Base-by-base conservation (phyloP, 2,797 vertebrate species). In the Sorex maritimensis region DNA sequence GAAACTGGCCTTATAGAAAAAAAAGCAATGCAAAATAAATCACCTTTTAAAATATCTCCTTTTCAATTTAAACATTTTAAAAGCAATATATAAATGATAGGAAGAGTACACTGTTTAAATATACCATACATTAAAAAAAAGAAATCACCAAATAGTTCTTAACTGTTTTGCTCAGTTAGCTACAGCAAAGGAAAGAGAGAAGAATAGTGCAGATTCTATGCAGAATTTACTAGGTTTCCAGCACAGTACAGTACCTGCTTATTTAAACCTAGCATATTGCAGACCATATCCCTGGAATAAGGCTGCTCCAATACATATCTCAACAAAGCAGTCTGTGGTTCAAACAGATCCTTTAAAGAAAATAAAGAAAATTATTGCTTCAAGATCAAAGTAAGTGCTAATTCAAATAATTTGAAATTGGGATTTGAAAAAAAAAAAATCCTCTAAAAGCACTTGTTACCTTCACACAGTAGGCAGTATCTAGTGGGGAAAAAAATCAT, bases 221-320 rank as follows among this genome's bases (percentile, higher is more conserved):
- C 94, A 97, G 97, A 97, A 92, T 93, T 95, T 77, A 94, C 78
- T 91, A 94, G 75, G 0, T 74, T 97, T 86, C 92, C 63, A 97
- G 94, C 96, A 96, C n/a, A 97, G 95, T 96, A 97, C 96, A 98
- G 97, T 99, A 99, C 99, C 99, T 99, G 99, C 97, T 99, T 99
- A 98, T 99, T 99, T 98, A 99, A 99, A 98, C 99, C 99, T 97
- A 99, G 98, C 99, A 99, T 99, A 99, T 99, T 99, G 99, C 99
- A 99, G 98, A 99, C 99, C 99, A 99, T 99, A 98, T 99, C 99
- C 97, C 99, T 99, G 83, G 99, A 99, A 98, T 99, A 99, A 24
- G 99, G 99, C 95, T 99, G 99, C 94, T 99, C 99, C 98, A 99
- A 98, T 94, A 99, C 99, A 73, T 99, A 99, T 97, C 99, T 99